Conservation (phyloP, 2,113 vertebrate genomes). For the Okapia johnstoni region DNA sequence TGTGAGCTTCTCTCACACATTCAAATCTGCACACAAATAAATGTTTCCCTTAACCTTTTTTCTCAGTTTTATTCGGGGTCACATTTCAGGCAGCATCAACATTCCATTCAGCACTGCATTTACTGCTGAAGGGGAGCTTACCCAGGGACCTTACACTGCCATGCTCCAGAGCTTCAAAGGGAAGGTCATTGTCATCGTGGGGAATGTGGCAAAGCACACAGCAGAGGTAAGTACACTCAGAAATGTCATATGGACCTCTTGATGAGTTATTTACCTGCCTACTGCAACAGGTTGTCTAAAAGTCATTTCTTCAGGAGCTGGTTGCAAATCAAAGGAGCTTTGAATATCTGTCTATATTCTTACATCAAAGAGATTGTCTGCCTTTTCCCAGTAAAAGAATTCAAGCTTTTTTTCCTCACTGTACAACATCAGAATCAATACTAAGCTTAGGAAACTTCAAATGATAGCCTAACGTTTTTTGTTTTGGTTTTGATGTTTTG, state of each 20-base stretch:
- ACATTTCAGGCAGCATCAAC: conserved; percentile 95
- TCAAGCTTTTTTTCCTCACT: neutral
- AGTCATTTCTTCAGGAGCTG: neutral
- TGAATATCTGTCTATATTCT: neutral
- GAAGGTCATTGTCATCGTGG: conserved; percentile 94
- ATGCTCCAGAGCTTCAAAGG: conserved; percentile 89
- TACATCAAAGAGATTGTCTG: neutral
- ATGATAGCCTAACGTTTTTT: neutral
- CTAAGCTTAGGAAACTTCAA: conserved; percentile 2
- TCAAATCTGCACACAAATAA: neutral
- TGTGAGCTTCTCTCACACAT: neutral
- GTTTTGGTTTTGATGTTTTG: neutral
- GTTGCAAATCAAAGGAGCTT: neutral
- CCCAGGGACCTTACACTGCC: conserved; percentile 85
- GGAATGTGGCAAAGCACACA: conserved; percentile 87
- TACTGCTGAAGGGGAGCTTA: conserved; percentile 87
- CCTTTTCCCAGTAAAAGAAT: neutral
- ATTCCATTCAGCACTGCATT: conserved; percentile 89
- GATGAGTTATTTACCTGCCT: neutral
- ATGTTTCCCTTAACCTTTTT: conserved; percentile 78
- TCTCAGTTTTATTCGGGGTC: conserved; percentile 92
- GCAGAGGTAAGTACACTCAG: conserved; percentile 82
- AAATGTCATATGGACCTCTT: neutral
- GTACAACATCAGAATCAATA: neutral
- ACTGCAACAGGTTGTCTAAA: neutral